These are phyloP conservation scores for Bos indicus DNA, from an alignment of 2,113 vertebrate genomes.

Conservation along the genomic window DNA sequence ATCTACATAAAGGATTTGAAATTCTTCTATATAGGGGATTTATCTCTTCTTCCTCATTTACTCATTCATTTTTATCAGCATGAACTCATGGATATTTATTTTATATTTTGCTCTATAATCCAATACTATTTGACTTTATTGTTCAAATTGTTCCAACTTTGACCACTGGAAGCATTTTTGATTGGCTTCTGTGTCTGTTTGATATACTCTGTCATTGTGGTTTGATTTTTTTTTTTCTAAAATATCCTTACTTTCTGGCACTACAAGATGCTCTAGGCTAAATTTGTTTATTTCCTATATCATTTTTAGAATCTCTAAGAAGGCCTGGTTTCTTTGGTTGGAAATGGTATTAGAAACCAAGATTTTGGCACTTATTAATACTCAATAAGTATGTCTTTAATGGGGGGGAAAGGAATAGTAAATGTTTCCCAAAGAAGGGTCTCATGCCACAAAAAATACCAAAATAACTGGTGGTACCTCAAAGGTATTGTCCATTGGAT, in stretches of 20 bases:
- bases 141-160: neutral
- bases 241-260: neutral
- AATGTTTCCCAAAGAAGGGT: neutral
- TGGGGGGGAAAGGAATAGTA: neutral
- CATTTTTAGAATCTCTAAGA: neutral
- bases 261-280: neutral
- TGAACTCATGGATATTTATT: neutral
- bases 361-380: neutral
- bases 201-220: neutral
- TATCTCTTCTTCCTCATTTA: neutral
- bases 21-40: neutral
- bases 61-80: neutral
- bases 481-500: neutral
- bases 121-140: neutral
- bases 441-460: neutral
- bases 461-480: neutral
- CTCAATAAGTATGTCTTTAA: neutral
- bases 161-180: neutral
- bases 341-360: neutral
- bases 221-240: neutral
- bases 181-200: neutral
- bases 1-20: neutral
- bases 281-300: neutral
- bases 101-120: neutral
- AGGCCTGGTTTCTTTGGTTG: neutral